Evolutionary conservation across 2,888 invertebrate species (phyloP), one percentile per base, ranked within the genome.

Genomic region (Cyrtodaria siliqua): DNA sequence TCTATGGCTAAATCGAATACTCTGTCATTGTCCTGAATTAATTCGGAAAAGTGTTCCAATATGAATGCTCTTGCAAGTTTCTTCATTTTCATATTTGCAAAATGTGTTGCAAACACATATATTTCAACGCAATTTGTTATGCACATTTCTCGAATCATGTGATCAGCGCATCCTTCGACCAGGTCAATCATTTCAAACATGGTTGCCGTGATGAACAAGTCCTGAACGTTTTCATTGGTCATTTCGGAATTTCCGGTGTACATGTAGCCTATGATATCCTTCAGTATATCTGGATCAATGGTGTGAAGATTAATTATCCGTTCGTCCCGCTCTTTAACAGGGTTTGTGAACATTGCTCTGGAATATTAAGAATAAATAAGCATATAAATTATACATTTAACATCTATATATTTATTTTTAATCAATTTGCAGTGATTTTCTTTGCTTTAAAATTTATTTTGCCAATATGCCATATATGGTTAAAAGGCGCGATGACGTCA

Each of bases 51-150:
- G 66, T 89, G 74, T 26, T 90, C 85, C 40, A 96, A 95, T 38
- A 96, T 97, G 89, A 96, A 98, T 73, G 95, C 95, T 90, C 96
- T 95, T 72, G 97, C 96, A 87, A 95, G 95, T 86, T 95, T 95
- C 78, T 96, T 94, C 85, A 98, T 94, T 82, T 96, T 95, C 81
- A 95, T 93, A 92, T 97, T 97, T 60, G 96, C 95, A 92, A 97
- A 97, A 86, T 96, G 96, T 90, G 97, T 97, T 29, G 97, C 98
- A 94, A 98, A 98, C 90, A 96, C 73, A 57, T 96, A 95, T 90
- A 98, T 97, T 18, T 97, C 98, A 81, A 98, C 94, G 93, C 97
- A 97, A 92, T 98, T 98, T 87, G 97, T 97, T 0, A 97, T 96
- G 93, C 97, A 96, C 59, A 97, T 93, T 92, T 97, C 97, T 87